Conservation (phyloP, 2,113 vertebrate species). For the Lonchura striata region DNA sequence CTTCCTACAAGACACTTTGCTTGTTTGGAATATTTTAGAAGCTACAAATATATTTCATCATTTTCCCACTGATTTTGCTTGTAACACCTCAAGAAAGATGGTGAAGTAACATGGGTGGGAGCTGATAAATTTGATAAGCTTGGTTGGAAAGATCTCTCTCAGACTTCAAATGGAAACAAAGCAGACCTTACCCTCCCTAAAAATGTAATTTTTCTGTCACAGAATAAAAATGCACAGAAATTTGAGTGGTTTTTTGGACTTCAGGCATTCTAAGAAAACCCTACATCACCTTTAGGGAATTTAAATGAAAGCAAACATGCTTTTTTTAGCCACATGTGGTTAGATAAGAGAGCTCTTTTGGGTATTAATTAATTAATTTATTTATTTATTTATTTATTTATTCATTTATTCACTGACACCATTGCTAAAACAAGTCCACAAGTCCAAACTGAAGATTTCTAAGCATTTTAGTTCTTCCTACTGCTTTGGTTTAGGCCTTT, state of each 20-base stretch:
- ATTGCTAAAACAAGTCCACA: background rate
- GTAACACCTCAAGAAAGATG: background rate
- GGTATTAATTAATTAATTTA: too few relatives aligned
- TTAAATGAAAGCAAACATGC: background rate
- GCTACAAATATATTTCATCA: background rate
- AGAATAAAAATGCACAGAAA: background rate
- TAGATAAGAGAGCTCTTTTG: background rate
- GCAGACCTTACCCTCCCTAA: background rate
- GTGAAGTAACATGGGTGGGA: background rate
- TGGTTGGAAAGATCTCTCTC: background rate
- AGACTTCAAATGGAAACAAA: background rate
- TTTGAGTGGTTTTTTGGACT: background rate
- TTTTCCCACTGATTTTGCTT: background rate
- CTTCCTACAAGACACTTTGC: background rate
- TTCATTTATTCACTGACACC: background rate
- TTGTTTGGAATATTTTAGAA: background rate
- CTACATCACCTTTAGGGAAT: background rate
- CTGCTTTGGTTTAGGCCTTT: background rate
- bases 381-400: background rate
- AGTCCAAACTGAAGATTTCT: background rate
- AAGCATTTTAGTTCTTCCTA: accelerated
- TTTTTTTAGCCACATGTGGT: background rate
- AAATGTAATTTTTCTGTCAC: background rate
- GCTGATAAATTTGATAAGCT: background rate
- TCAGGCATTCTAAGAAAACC: background rate